These are phyloP conservation scores for Jordanella pulchra DNA, from an alignment of 2,797 vertebrate species.

Conservation along the genomic window DNA sequence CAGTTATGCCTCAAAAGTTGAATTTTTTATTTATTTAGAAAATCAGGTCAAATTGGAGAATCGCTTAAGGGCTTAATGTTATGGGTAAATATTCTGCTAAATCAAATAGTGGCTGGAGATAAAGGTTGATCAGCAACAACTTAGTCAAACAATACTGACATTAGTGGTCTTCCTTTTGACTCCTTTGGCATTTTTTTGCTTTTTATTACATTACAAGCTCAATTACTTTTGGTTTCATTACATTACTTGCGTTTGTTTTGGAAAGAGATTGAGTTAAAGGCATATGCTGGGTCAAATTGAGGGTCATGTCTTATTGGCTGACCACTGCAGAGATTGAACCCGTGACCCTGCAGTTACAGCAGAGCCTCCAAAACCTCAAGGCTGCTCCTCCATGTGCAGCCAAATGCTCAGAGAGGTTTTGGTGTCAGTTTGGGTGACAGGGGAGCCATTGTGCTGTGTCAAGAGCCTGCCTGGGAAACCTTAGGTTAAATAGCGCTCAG, in stretches of 20 bases:
- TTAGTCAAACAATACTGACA: slow-evolving; percentile 17
- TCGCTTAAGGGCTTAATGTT: background rate
- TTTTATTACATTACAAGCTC: slow-evolving; percentile 40
- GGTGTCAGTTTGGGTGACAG: slow-evolving; percentile 62
- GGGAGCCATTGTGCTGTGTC: slow-evolving; percentile 52
- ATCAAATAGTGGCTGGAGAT: slow-evolving; percentile 4
- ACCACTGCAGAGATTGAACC: slow-evolving; percentile 44
- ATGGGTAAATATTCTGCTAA: slow-evolving; percentile 10
- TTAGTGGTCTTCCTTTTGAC: slow-evolving; percentile 16
- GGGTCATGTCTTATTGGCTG: slow-evolving; percentile 33
- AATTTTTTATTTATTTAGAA: too few relatives aligned
- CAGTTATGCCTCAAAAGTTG: background rate
- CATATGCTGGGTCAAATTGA: slow-evolving; percentile 32
- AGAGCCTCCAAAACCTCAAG: slow-evolving; percentile 30
- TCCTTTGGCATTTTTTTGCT: slow-evolving; percentile 33
- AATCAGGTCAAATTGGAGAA: background rate
- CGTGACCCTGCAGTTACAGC: slow-evolving; percentile 28
- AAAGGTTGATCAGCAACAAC: slow-evolving; percentile 13
- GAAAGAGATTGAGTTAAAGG: slow-evolving; percentile 34
- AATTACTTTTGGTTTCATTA: slow-evolving; percentile 40
- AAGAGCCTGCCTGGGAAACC: slow-evolving; percentile 56
- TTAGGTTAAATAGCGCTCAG: slow-evolving; percentile 53
- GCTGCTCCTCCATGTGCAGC: slow-evolving; percentile 18
- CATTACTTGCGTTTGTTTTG: slow-evolving; percentile 35
- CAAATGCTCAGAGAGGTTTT: slow-evolving; percentile 18